phyloP scores from a whole-genome alignment of 2,113 vertebrate species.

The Cyanoramphus novaezelandiae region DNA sequence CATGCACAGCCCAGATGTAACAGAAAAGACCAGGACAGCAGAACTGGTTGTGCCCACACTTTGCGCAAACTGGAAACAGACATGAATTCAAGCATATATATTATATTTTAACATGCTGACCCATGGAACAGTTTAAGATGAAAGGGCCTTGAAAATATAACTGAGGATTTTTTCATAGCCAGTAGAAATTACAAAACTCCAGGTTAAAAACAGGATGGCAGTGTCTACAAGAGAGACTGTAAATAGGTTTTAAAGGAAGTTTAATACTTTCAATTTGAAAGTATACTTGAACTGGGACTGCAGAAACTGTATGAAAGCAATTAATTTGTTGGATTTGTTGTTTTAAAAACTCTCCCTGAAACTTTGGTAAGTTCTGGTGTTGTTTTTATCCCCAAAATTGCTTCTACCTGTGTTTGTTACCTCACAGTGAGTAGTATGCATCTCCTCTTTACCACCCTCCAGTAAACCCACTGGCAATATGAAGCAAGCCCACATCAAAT shows the following conservation, averaged over 20 bases:
- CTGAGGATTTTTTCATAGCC: neutral
- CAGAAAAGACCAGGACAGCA: neutral
- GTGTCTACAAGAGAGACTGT: neutral
- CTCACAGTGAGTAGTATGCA: neutral
- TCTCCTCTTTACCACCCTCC: neutral
- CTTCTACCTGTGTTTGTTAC: neutral
- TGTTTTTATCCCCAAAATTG: neutral
- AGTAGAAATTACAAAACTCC: neutral
- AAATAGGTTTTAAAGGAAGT: neutral
- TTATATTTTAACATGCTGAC: neutral
- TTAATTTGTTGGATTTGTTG: neutral
- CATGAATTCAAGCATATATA: neutral
- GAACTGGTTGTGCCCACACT: rapidly evolving
- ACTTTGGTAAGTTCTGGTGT: neutral
- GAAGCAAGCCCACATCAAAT: neutral
- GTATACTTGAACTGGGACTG: neutral
- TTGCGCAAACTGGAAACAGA: neutral
- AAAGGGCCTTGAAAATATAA: neutral
- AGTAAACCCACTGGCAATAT: neutral
- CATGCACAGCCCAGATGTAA: rapidly evolving
- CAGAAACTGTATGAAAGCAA: neutral
- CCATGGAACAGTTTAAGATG: neutral
- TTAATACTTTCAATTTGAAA: neutral
- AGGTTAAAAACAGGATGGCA: neutral
- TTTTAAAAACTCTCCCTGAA: neutral